Percentiles rank a stretch among this genome's conserved stretches.
Evolutionary conservation across 2,797 vertebrate species (phyloP).

Genomic region (Fistularia commersonii): DNA sequence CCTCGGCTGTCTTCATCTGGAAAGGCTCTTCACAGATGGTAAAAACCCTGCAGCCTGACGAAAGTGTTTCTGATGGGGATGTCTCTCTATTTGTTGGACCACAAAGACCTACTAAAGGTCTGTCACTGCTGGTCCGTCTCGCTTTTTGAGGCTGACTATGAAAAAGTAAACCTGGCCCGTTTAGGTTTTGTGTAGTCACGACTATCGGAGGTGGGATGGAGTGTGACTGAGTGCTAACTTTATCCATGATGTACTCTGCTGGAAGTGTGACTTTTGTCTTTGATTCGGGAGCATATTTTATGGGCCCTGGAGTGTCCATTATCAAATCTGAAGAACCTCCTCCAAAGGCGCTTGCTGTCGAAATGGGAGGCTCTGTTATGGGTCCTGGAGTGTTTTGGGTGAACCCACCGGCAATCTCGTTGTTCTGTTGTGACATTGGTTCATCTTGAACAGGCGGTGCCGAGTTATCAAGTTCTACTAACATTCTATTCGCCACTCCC

Average conservation of each 20-base stretch:
- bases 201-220: conserved; percentile 47
- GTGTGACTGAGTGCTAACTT: conserved; percentile 16
- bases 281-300: conserved; percentile 35
- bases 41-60: conserved; percentile 61
- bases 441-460: conserved; percentile 42
- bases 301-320: conserved; percentile 44
- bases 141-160: conserved; percentile 33
- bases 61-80: conserved; percentile 26
- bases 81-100: conserved; percentile 33
- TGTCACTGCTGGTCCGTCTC: conserved; percentile 49
- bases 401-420: conserved; percentile 3
- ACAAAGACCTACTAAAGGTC: conserved; percentile 55
- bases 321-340: conserved; percentile 24
- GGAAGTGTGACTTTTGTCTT: conserved; percentile 13
- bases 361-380: conserved; percentile 54
- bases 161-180: conserved; percentile 58
- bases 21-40: conserved; percentile 58
- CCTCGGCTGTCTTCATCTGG: conserved; percentile 32
- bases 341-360: conserved; percentile 30
- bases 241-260: conserved; percentile 22
- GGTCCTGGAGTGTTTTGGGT: conserved; percentile 47
- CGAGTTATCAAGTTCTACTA: conserved; percentile 16
- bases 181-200: conserved; percentile 73
- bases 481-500: conserved; percentile 29
- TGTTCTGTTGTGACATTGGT: conserved; percentile 40